Conservation (phyloP, 1,140 invertebrate species). For the Tetramorium parvispinum region DNA sequence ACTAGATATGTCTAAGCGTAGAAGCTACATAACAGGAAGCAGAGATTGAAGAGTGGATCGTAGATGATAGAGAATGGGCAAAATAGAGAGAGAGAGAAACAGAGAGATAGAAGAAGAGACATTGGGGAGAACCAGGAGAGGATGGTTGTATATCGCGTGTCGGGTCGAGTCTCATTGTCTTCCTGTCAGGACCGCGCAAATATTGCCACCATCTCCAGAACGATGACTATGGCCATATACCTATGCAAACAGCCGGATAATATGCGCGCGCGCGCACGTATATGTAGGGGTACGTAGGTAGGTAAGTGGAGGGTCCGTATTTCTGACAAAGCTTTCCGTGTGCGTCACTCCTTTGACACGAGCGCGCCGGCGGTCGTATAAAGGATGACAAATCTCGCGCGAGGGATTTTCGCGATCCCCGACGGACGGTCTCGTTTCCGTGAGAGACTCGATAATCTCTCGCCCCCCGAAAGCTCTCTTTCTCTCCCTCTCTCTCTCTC, state of each 20-base stretch:
- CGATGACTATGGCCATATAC: conserved; percentile 71
- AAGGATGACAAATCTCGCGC: conserved; percentile 68
- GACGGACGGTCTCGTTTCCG: conserved; percentile 53
- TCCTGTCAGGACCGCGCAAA: conserved; percentile 83
- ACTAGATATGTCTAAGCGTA: conserved; percentile 64
- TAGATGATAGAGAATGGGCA: conserved; percentile 77
- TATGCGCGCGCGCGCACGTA: conserved; percentile 21
- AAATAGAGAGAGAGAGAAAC: conserved; percentile 21
- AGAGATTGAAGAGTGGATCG: conserved; percentile 77
- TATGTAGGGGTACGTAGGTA: conserved; percentile 59
- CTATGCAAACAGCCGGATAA: conserved; percentile 56
- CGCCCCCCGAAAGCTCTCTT: background rate
- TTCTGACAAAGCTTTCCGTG: conserved; percentile 77
- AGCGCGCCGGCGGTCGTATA: conserved; percentile 55
- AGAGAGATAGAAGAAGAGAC: conserved; percentile 47
- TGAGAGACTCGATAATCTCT: conserved; percentile 69
- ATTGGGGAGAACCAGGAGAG: conserved; percentile 44
- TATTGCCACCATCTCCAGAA: conserved; percentile 82
- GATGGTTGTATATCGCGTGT: conserved; percentile 77
- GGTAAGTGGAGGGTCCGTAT: conserved; percentile 77
- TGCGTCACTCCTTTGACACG: conserved; percentile 77
- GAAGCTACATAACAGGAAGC: conserved; percentile 55
- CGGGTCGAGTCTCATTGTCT: conserved; percentile 83
- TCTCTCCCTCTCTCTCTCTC: background rate
- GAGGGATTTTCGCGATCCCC: conserved; percentile 65